Evolutionary conservation across 2,888 invertebrate genomes (phyloP).

Genomic region (Chymomyza procnemis): DNA sequence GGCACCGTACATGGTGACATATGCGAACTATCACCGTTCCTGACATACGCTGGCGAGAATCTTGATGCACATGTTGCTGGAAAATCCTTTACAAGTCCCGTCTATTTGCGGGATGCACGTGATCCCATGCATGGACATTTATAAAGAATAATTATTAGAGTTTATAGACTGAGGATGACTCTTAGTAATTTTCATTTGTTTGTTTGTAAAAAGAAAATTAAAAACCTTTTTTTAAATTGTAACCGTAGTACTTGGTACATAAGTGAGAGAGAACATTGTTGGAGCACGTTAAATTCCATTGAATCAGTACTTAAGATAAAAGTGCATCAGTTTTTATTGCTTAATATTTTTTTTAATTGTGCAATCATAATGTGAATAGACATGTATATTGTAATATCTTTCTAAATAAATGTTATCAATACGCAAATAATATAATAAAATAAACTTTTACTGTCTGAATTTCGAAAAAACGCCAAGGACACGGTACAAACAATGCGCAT

Average conservation of each 20-base stretch:
- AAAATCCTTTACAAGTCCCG: constrained; percentile 84
- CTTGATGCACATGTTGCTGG: constrained; percentile 83
- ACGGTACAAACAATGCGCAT: not conserved
- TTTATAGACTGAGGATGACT: constrained; percentile 47
- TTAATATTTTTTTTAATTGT: constrained; percentile 36
- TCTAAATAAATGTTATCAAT: not conserved
- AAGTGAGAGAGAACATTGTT: not conserved
- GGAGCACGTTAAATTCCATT: constrained; percentile 13
- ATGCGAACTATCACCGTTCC: constrained; percentile 93
- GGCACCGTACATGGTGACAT: constrained; percentile 84
- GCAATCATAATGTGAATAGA: constrained; percentile 58
- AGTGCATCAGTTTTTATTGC: constrained; percentile 37
- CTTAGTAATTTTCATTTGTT: constrained; percentile 17
- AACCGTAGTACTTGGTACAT: not conserved
- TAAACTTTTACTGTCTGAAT: not conserved
- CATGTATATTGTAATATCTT: constrained; percentile 10
- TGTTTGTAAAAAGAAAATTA: constrained; percentile 12
- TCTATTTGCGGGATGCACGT: constrained; percentile 80
- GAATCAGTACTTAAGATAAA: constrained; percentile 18
- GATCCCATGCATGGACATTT: constrained; percentile 76
- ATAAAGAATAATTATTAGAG: constrained; percentile 35
- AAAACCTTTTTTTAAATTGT: not conserved
- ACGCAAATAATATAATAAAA: not conserved
- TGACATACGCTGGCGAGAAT: constrained; percentile 95
- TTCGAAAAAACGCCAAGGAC: not conserved